Conservation (phyloP, 1,140 invertebrate genomes). For the Branchinecta lindahli region DNA sequence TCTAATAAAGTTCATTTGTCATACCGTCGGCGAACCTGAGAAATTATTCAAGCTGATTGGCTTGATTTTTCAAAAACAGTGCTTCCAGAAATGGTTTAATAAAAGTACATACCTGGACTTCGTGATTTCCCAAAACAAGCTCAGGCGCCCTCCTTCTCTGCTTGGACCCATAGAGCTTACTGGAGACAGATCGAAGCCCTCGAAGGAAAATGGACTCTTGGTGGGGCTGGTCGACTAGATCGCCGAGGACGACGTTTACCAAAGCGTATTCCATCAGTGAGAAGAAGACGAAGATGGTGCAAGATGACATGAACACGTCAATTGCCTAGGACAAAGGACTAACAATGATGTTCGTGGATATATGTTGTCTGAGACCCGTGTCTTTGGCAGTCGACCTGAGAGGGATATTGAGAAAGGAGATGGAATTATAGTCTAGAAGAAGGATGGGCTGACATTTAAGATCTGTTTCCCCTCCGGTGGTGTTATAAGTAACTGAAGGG, state of each 20-base stretch:
- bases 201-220: slow-evolving; percentile 19
- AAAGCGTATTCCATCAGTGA: slow-evolving; percentile 33
- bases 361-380: slow-evolving; percentile 1
- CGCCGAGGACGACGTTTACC: slow-evolving; percentile 28
- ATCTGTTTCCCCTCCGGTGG: too few species aligned
- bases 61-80: too few species aligned
- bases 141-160: slow-evolving; percentile 21
- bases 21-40: too few species aligned
- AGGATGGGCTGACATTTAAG: too few species aligned
- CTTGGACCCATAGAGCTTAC: slow-evolving; percentile 37
- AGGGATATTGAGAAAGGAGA: too few species aligned
- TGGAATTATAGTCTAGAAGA: too few species aligned
- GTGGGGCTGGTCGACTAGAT: slow-evolving; percentile 16
- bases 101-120: not conserved
- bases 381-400: too few species aligned
- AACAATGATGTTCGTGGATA: not conserved
- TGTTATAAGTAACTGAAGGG: too few species aligned
- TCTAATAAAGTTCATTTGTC: too few species aligned
- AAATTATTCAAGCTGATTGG: too few species aligned
- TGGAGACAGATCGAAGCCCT: slow-evolving; percentile 36
- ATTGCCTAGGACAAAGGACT: slow-evolving; percentile 19
- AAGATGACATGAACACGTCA: slow-evolving; percentile 23
- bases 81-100: too few species aligned
- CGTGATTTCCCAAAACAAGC: slow-evolving; percentile 12
- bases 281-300: slow-evolving; percentile 28